phyloP scores from a whole-genome alignment of 2,113 vertebrate species.

The Atherinomorus stipes region DNA sequence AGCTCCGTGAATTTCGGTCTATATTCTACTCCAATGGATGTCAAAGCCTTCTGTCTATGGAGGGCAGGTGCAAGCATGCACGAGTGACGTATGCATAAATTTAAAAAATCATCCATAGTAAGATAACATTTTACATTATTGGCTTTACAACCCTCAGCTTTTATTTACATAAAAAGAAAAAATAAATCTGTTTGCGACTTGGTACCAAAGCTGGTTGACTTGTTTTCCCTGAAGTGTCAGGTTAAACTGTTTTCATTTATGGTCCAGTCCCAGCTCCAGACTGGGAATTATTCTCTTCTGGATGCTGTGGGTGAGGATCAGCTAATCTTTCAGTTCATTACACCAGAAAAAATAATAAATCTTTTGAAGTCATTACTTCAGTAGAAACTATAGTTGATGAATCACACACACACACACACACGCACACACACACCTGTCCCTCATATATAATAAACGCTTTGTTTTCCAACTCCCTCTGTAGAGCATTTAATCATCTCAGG shows the following conservation, averaged over 20 bases:
- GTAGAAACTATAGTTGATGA: slow-evolving; percentile 2
- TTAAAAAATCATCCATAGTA: no score
- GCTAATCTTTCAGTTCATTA: not conserved
- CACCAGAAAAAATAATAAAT: not conserved
- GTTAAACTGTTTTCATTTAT: not conserved
- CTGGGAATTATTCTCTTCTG: no score
- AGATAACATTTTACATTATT: no score
- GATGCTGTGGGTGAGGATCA: no score
- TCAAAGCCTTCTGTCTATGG: no score
- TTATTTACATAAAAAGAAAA: not conserved
- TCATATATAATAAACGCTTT: slow-evolving; percentile 24
- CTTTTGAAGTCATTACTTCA: slow-evolving; percentile 19
- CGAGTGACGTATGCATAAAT: no score
- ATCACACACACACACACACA: not conserved
- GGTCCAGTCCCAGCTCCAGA: not conserved
- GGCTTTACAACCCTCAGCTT: not conserved
- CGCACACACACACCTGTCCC: slow-evolving; percentile 33
- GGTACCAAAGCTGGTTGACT: not conserved
- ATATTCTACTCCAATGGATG: no score
- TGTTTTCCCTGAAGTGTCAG: not conserved
- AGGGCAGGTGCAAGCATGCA: no score
- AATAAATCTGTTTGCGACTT: not conserved
- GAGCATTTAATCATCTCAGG: slow-evolving; percentile 61
- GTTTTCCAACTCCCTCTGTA: slow-evolving; percentile 45
- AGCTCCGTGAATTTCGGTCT: no score